These are phyloP conservation scores for Babylonia areolata DNA, from an alignment of 1,140 invertebrate species.

Conservation along the genomic window DNA sequence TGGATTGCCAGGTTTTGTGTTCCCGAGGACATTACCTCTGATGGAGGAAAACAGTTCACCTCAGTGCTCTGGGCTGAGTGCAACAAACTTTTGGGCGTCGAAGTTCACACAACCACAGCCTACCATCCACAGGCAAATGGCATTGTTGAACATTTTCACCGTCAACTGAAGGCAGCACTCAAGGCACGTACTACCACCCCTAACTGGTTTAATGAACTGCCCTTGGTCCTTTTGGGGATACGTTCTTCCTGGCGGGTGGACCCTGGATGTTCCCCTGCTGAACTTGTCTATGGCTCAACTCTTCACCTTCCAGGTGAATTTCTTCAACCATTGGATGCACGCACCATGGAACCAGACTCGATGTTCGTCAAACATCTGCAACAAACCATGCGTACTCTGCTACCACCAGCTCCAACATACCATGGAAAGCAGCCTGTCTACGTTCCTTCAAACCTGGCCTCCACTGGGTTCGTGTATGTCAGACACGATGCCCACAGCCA, in stretches of 20 bases:
- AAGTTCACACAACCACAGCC: no score
- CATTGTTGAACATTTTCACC: no score
- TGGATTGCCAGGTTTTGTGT: conserved; percentile 72
- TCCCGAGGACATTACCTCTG: conserved; percentile 66
- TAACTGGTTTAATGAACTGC: neutral
- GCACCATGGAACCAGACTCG: conserved; percentile 3
- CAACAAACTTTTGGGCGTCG: no score
- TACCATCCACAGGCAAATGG: no score
- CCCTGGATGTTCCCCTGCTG: conserved; percentile 20
- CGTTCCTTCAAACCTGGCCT: neutral
- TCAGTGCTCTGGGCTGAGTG: no score
- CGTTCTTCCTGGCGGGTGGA: conserved; percentile 27
- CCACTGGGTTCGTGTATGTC: no score
- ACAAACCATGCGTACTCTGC: conserved; percentile 11
- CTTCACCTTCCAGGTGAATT: conserved; percentile 37
- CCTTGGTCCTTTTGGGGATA: conserved; percentile 38
- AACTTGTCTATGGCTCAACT: conserved; percentile 39
- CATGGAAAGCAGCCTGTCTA: neutral
- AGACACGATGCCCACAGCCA: no score
- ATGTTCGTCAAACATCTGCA: neutral
- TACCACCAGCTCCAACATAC: neutral
- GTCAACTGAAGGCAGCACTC: no score
- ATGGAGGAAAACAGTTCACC: conserved; percentile 76
- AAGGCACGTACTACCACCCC: no score
- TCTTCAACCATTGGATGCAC: neutral